A percentile compares a stretch with the other conserved stretches of the same genome.
phyloP scores from a whole-genome alignment of 2,113 vertebrate genomes.

The Casuarius casuarius region DNA sequence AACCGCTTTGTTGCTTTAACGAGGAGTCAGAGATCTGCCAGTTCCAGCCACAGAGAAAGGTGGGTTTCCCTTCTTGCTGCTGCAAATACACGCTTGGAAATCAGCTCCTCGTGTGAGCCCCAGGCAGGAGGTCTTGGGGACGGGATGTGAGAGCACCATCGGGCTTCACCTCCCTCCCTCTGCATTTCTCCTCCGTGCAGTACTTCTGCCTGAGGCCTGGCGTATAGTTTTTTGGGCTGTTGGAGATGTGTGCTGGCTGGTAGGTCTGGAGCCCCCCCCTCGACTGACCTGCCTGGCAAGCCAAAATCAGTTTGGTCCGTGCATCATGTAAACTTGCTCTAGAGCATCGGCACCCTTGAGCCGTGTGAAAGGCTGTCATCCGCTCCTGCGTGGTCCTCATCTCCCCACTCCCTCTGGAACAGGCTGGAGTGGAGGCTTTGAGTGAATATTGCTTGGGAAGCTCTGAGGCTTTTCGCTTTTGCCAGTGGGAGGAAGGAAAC shows the following conservation, averaged over 20 bases:
- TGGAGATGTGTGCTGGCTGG: not conserved
- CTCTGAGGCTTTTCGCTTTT: not conserved
- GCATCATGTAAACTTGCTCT: not conserved
- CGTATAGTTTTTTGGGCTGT: not conserved
- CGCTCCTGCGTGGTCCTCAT: fast-evolving
- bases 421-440: not conserved
- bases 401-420: not conserved
- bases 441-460: not conserved
- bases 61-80: not conserved
- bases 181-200: fast-evolving
- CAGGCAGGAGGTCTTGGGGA: not conserved
- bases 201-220: not conserved
- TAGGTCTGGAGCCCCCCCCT: not conserved
- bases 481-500: too few relatives aligned
- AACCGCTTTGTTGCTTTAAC: not conserved
- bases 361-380: not conserved
- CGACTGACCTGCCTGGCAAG: not conserved
- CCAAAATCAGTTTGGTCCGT: fast-evolving
- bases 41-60: not conserved
- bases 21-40: not conserved
- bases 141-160: not conserved
- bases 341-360: not conserved
- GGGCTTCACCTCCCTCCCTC: not conserved
- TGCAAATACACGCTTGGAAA: fast-evolving
- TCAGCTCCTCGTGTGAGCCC: fast-evolving